Evolutionary conservation across 1,140 invertebrate genomes (phyloP).

Genomic region (Drosophila pandora): DNA sequence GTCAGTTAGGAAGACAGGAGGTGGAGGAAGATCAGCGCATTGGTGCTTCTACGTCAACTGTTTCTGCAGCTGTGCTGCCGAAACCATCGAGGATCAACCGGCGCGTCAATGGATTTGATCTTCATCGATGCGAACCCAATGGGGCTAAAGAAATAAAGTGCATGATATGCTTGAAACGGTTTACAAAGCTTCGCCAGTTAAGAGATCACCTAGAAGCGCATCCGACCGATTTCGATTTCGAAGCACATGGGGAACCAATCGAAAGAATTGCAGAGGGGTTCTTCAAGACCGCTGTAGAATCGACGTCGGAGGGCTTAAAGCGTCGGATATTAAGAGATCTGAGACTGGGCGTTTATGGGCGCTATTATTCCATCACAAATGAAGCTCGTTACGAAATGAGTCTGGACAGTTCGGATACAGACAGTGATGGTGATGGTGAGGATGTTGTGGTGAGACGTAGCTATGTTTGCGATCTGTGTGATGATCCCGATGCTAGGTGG

Average conservation of each 20-base stretch:
- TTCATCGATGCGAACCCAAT: constrained; percentile 62
- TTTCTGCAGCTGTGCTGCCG: background rate
- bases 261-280: constrained; percentile 69
- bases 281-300: constrained; percentile 67
- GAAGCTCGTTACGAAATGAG: constrained; percentile 70
- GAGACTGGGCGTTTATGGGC: constrained; percentile 47
- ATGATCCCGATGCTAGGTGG: constrained; percentile 37
- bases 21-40: constrained; percentile 31
- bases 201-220: constrained; percentile 52
- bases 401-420: constrained; percentile 69
- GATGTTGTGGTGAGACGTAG: constrained; percentile 58
- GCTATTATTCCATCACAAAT: constrained; percentile 72
- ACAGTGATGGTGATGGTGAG: constrained; percentile 57
- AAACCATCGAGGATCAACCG: constrained; percentile 61
- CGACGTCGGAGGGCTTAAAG: constrained; percentile 53
- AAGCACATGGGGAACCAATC: constrained; percentile 60
- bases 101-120: constrained; percentile 57
- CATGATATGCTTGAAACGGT: constrained; percentile 66
- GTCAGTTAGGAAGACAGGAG: constrained; percentile 9
- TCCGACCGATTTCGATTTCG: constrained; percentile 57
- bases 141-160: constrained; percentile 68
- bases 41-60: constrained; percentile 31
- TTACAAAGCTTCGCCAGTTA: constrained; percentile 54
- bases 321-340: constrained; percentile 55
- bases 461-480: constrained; percentile 66